Evolutionary conservation across 2,113 vertebrate genomes (phyloP), one percentile per base, ranked within the genome.

Genomic region (Pedetes capensis): DNA sequence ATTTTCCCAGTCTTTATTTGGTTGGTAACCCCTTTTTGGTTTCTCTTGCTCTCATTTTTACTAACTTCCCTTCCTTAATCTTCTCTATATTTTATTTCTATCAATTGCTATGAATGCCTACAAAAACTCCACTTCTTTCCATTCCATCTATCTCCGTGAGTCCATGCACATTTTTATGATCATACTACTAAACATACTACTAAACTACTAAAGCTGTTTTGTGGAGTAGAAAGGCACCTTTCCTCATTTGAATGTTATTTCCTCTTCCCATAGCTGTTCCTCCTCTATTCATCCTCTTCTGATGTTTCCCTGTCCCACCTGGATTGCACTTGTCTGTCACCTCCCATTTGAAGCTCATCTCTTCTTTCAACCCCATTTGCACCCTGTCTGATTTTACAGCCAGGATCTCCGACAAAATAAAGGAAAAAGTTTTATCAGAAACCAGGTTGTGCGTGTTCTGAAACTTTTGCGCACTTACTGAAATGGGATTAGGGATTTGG

Each of bases 111-210:
- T 91, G 64, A 81, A 29, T 94, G 79, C 32, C 80, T 47, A 94
- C 53, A 89, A 57, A n/a, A 95, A 93, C 59, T 74, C 89, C 53
- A 87, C 94, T 95, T 93, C 75, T 97, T 95, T 80, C 88, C 72
- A 88, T 96, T 75, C 69, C 87, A 80, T 89, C 34, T 89, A 72
- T 89, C n/a, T 71, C 57, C 17, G 42, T 66, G 90, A 90, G 66
- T 92, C 84, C 79, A 94, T 88, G 63, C 91, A 82, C 83, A 95
- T 95, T 91, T 96, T 96, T 95, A 95, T 93, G 93, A 84, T 53
- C 81, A 66, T 83, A 51, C 88, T 81, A 71, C 80, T 92, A 87
- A 92, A 95, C n/a, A n/a, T 66, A 76, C 72, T 74, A n/a, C n/a
- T n/a, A n/a, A n/a, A n/a, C n/a, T n/a, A n/a, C n/a, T 87, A 81